Conservation (phyloP, 2,888 invertebrate genomes). For the Muscina levida region DNA sequence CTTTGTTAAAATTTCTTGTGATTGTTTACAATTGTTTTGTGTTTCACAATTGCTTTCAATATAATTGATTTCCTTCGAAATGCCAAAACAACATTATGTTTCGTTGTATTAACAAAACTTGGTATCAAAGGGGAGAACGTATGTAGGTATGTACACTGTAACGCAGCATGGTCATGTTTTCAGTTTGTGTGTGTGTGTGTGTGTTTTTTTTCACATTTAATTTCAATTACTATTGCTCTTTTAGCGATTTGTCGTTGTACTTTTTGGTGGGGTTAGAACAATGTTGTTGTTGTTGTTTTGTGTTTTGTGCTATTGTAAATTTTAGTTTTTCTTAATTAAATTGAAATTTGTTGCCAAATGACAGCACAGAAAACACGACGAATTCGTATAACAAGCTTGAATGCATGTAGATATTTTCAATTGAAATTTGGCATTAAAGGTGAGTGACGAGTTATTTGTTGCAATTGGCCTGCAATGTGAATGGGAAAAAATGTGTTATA, state of each 20-base stretch:
- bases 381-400: not conserved
- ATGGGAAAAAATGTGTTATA: too few relatives aligned
- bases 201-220: too few relatives aligned
- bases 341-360: slow-evolving; percentile 56
- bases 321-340: slow-evolving; percentile 44
- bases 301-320: slow-evolving; percentile 41
- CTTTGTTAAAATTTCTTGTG: not conserved
- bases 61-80: slow-evolving; percentile 58
- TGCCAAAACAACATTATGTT: slow-evolving; percentile 33
- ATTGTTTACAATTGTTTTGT: slow-evolving; percentile 47
- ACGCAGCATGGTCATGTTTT: too few relatives aligned
- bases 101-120: not conserved
- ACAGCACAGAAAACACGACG: slow-evolving; percentile 12
- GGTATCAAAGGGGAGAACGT: slow-evolving; percentile 17
- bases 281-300: too few relatives aligned
- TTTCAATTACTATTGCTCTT: not conserved
- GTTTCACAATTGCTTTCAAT: slow-evolving; percentile 48
- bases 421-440: slow-evolving; percentile 2
- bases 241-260: too few relatives aligned
- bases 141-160: not conserved
- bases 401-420: not conserved
- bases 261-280: slow-evolving; percentile 1
- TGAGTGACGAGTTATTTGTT: too few relatives aligned
- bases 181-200: too few relatives aligned
- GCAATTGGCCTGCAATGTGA: too few relatives aligned